Percentiles rank a stretch among this genome's conserved stretches.
Evolutionary conservation across 2,113 vertebrate species (phyloP).

Genomic region (Pterocles orientalis): DNA sequence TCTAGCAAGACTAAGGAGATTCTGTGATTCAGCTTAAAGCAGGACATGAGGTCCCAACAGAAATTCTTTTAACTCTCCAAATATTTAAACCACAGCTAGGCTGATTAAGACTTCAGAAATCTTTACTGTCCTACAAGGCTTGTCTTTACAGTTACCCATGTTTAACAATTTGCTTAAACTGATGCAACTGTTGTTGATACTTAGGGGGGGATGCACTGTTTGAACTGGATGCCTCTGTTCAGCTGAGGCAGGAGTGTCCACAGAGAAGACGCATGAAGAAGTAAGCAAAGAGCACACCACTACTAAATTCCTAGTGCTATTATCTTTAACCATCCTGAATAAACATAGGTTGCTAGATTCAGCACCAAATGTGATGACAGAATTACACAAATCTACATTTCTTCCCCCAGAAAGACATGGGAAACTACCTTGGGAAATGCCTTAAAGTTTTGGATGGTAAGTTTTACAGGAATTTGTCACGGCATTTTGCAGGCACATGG

Average conservation of each 20-base stretch:
- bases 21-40: neutral
- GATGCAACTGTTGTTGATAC: neutral
- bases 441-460: neutral
- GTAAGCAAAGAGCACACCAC: neutral
- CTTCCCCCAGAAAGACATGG: neutral
- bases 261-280: neutral
- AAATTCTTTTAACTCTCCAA: neutral
- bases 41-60: neutral
- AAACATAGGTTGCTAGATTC: neutral
- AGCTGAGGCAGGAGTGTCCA: neutral
- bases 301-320: neutral
- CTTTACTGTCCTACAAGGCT: neutral
- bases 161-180: neutral
- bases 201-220: neutral
- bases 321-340: neutral
- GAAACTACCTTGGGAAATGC: neutral
- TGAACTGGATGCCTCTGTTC: neutral
- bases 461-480: neutral
- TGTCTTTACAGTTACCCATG: neutral
- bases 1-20: neutral
- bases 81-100: neutral
- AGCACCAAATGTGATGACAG: neutral
- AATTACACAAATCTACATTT: neutral
- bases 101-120: neutral
- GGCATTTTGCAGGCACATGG: neutral